Evolutionary conservation across 2,888 invertebrate genomes (phyloP).

Genomic region (Andrena camellia): DNA sequence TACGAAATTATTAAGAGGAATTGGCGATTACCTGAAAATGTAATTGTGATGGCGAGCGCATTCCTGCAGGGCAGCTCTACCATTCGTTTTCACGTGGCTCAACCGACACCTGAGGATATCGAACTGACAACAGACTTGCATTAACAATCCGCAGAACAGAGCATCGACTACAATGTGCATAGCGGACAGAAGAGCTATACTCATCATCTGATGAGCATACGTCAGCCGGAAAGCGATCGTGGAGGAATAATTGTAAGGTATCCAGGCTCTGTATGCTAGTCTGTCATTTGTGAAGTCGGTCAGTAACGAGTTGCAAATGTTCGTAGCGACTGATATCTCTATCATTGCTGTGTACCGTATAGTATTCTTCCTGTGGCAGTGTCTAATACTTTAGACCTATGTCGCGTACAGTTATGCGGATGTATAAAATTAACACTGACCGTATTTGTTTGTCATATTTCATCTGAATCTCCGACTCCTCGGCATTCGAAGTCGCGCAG

Average conservation of each 20-base stretch:
- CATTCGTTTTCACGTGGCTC: background rate
- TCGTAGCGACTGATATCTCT: background rate
- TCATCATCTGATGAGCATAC: slow-evolving; percentile 26
- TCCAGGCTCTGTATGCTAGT: slow-evolving; percentile 31
- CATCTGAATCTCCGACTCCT: slow-evolving; percentile 2
- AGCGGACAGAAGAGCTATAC: slow-evolving; percentile 11
- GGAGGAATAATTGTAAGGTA: slow-evolving; percentile 45
- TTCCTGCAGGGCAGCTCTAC: background rate
- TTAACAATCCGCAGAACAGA: slow-evolving; percentile 66
- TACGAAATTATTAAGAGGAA: background rate
- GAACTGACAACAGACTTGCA: slow-evolving; percentile 72
- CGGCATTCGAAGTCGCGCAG: background rate
- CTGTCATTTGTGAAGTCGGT: background rate
- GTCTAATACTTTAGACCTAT: background rate
- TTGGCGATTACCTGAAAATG: slow-evolving; percentile 22
- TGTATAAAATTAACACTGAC: background rate
- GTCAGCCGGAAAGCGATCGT: background rate
- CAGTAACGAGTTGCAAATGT: slow-evolving; percentile 2
- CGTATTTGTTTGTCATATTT: slow-evolving; percentile 8
- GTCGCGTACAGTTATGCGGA: background rate
- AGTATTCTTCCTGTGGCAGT: slow-evolving; percentile 9
- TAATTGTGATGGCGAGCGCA: slow-evolving; percentile 15
- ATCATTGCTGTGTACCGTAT: background rate
- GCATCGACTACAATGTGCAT: slow-evolving; percentile 69
- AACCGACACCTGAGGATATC: slow-evolving; percentile 70